Percentiles rank a stretch among this genome's conserved stretches.
Conservation (phyloP, 2,113 vertebrate genomes). For the Hypomesus transpacificus region DNA sequence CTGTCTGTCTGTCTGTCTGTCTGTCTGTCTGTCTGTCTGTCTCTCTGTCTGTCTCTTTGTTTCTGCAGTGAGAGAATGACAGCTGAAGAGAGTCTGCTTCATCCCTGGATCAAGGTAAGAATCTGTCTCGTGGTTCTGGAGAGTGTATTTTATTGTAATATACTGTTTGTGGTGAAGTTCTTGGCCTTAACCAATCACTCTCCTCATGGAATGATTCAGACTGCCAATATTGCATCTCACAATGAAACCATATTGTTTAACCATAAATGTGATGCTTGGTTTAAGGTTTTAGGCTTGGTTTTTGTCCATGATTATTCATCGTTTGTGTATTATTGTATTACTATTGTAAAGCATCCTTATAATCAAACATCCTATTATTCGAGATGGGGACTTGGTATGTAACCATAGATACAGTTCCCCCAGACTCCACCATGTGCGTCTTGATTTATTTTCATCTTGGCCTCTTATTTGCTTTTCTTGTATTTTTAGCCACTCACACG, state of each 20-base stretch:
- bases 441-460: too few species aligned
- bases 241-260: too few species aligned
- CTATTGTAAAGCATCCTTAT: not conserved
- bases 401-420: not conserved
- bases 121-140: not conserved
- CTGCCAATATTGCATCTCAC: too few species aligned
- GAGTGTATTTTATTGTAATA: not conserved
- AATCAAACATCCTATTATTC: too few species aligned
- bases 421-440: not conserved
- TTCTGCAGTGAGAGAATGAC: slow-evolving; percentile 69
- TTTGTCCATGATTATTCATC: not conserved
- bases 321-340: not conserved
- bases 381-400: too few species aligned
- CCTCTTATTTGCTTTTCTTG: not conserved
- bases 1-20: too few species aligned
- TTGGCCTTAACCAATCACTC: too few species aligned
- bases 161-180: not conserved
- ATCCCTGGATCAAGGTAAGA: slow-evolving; percentile 80
- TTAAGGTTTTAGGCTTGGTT: too few species aligned
- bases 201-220: too few species aligned
- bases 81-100: slow-evolving; percentile 65
- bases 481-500: slow-evolving; percentile 66
- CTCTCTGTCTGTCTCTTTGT: not conserved
- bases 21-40: not conserved
- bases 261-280: too few species aligned